Percentiles rank a stretch among this genome's conserved stretches.
Conservation (phyloP, 92 coral and sea anemone genomes). For the Isaurus tuberculatus region DNA sequence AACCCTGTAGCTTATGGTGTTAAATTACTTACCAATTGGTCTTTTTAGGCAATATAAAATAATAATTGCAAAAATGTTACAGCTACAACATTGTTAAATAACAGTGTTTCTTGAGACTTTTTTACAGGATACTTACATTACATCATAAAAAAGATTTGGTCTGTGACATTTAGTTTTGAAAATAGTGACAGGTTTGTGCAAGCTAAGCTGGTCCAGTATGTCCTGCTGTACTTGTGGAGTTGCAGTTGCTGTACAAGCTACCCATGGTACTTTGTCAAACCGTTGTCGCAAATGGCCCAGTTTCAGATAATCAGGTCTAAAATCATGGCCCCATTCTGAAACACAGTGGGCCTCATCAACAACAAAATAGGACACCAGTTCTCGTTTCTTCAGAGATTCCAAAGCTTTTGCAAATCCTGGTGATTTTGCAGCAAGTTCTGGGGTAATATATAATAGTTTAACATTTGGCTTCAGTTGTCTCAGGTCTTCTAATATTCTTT, state of each 20-base stretch:
- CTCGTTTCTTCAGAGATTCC: constrained; percentile 66
- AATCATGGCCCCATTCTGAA: constrained; percentile 98
- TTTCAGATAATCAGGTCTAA: constrained; percentile 89
- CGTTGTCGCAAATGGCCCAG: constrained; percentile 73
- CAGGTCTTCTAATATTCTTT: constrained; percentile 75
- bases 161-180: constrained; percentile 83
- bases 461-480: constrained; percentile 68
- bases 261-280: constrained; percentile 77
- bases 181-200: constrained; percentile 74
- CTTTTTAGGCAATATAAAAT: no score
- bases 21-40: no score
- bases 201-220: constrained; percentile 65
- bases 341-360: constrained; percentile 99
- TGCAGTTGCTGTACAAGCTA: constrained; percentile 96
- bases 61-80: no score
- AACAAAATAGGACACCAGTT: constrained; percentile 80
- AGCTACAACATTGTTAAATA: no score
- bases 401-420: constrained; percentile 77
- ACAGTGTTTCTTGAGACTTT: neutral
- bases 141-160: constrained; percentile 93
- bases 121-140: constrained; percentile 64
- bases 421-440: constrained; percentile 92
- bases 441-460: constrained; percentile 91
- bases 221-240: constrained; percentile 92
- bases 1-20: no score